Base-by-base conservation (phyloP, 2,888 invertebrate genomes). In the Marasmarcha lunaedactyla region DNA sequence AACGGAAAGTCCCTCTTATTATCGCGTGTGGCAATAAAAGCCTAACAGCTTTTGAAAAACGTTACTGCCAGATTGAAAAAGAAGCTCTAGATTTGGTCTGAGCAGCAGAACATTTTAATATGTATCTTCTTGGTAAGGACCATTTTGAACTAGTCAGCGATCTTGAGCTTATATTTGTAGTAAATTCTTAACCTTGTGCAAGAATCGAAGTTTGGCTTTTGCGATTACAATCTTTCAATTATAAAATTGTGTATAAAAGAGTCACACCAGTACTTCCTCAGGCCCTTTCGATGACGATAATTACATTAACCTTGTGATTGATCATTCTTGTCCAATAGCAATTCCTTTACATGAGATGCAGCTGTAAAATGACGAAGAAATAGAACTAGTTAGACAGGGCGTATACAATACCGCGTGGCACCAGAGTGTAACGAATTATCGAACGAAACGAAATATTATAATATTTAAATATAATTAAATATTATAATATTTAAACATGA, bases 121-220 rank as follows among this genome's bases (percentile, higher is more conserved):
- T 41, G 33, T 41, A 33, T 33, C 27, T 38, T 4, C 38, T 12
- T 11, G 41, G 38, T 1, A 42, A 35, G 10, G 14, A 38, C 10
- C 34, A 9, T 15, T 35, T 39, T 37, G 36, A 36, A 15, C n/a
- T 33, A 25, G 30, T 39, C 2, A 39, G 25, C 1, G 37, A 38
- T 25, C 33, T 36, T 10, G 26, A 42, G 14, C 13, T 35, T 3
- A 14, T 38, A n/a, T 42, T 34, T 34, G 33, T 33, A 10, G 10
- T 20, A 11, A 39, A 36, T 10, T 44, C 41, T 5, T 39, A 39
- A 33, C 39, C 44, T 10, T 44, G 41, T 37, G 44, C 44, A 3
- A 33, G 41, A 33, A 39, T 44, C 6, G 44, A 44, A 14, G 26
- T 41, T 14, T 44, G 41, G 44, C 35, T 44, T 1, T 14, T 44